These are phyloP conservation scores for Aleiodes leptofemur DNA, from an alignment of 2,888 invertebrate genomes.

Conservation along the genomic window DNA sequence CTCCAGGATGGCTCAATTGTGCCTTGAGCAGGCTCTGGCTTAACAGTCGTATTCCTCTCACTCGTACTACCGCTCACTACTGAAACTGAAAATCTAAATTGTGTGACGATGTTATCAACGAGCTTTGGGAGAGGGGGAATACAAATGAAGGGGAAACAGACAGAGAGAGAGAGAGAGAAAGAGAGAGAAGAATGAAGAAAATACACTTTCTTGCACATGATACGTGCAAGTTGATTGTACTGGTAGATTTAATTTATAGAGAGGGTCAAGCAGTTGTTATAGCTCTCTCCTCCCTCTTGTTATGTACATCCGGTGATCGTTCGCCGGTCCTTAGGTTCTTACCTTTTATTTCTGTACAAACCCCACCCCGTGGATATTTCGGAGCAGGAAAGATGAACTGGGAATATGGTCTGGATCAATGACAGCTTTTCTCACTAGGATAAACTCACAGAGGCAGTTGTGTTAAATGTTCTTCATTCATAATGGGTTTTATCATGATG, in stretches of 20 bases:
- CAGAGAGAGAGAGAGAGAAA: not conserved
- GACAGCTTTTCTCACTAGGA: too few species aligned
- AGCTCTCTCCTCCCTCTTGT: conserved; percentile 14
- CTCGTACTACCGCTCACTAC: conserved; percentile 12
- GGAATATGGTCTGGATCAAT: too few species aligned
- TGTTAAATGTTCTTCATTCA: not conserved
- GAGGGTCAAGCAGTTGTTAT: not conserved
- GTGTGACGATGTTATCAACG: conserved; percentile 29
- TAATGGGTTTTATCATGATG: conserved; percentile 48
- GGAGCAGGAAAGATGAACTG: too few species aligned
- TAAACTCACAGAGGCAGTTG: too few species aligned
- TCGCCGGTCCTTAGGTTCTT: too few species aligned
- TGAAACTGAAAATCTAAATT: conserved; percentile 27
- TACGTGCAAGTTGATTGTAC: not conserved
- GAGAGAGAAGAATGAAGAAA: too few species aligned
- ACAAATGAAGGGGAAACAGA: not conserved
- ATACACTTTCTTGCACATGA: too few species aligned
- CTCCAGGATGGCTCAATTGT: conserved; percentile 1
- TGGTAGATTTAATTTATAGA: not conserved
- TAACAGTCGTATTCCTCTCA: not conserved
- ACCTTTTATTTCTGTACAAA: too few species aligned
- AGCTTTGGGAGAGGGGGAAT: not conserved
- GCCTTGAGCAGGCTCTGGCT: not conserved
- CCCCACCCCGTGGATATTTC: too few species aligned
- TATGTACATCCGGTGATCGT: too few species aligned